Evolutionary conservation across 2,888 invertebrate species (phyloP).

Genomic region (Chalcis sispes): DNA sequence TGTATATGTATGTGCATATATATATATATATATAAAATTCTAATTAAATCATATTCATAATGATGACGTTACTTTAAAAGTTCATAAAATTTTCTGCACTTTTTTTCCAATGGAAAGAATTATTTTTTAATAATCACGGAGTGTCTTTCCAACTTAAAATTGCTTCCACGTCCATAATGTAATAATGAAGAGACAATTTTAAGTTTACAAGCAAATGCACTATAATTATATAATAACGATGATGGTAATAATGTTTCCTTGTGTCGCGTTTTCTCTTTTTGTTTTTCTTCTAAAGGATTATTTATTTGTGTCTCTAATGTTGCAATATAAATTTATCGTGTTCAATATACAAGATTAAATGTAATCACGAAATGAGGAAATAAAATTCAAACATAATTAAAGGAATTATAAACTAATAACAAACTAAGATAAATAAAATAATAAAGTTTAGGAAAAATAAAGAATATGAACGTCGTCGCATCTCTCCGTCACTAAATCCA

Average conservation of each 20-base stretch:
- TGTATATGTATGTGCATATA: too few relatives aligned
- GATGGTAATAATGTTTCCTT: conserved; percentile 47
- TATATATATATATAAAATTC: neutral
- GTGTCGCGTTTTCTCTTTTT: too few relatives aligned
- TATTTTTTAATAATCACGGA: conserved; percentile 11
- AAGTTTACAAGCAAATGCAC: neutral
- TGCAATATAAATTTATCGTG: conserved; percentile 43
- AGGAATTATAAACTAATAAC: conserved; percentile 29
- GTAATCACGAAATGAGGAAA: conserved; percentile 30
- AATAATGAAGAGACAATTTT: too few relatives aligned
- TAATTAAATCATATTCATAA: neutral
- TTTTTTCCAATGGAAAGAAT: conserved; percentile 7
- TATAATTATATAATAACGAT: conserved; percentile 12
- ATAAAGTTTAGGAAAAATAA: conserved; percentile 10
- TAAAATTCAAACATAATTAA: conserved; percentile 34
- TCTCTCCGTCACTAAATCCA: conserved; percentile 38
- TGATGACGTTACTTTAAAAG: neutral
- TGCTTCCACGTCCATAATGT: conserved; percentile 24
- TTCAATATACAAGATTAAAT: conserved; percentile 49
- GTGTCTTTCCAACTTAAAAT: conserved; percentile 11
- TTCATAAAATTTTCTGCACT: neutral
- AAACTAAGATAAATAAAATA: conserved; percentile 6
- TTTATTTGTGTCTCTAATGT: too few relatives aligned
- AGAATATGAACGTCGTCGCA: conserved; percentile 25
- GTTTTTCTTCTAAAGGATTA: too few relatives aligned